phyloP scores from a whole-genome alignment of 2,113 vertebrate species.

The Pterocles gutturalis region DNA sequence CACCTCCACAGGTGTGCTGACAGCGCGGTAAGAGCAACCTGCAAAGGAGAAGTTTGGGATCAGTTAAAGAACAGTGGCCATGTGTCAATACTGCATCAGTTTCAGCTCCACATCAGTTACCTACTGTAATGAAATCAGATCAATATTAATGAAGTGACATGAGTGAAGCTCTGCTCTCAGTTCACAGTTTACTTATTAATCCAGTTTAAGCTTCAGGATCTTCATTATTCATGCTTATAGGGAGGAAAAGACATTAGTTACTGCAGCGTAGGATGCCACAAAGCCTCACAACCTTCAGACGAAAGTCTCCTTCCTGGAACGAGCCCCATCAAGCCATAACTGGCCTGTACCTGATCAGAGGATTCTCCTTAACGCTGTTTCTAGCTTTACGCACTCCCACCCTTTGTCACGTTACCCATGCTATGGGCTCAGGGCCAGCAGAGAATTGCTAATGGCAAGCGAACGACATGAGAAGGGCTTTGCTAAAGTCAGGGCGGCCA shows the following conservation, averaged over 20 bases:
- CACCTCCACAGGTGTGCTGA: not conserved
- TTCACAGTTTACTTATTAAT: not conserved
- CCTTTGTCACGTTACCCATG: not conserved
- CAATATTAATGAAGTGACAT: constrained; percentile 30
- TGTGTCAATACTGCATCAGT: not conserved
- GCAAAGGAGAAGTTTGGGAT: not conserved
- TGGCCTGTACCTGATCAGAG: not conserved
- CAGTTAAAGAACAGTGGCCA: not conserved
- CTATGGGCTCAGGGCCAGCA: not conserved
- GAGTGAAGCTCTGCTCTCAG: not conserved
- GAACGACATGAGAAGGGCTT: rapidly evolving
- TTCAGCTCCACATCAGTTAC: not conserved
- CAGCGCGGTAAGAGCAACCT: not conserved
- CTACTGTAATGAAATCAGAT: constrained; percentile 27
- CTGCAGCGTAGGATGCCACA: not conserved
- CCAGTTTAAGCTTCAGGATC: not conserved
- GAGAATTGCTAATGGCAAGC: not conserved
- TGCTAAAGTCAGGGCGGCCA: not conserved
- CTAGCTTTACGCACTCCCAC: not conserved
- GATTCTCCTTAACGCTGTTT: not conserved
- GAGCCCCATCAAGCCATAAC: not conserved
- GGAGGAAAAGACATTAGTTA: not conserved
- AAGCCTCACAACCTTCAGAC: not conserved
- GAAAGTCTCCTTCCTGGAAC: not conserved
- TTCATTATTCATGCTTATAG: not conserved